Conservation (phyloP, 2,888 invertebrate species). For the Phyllotreta striolata region DNA sequence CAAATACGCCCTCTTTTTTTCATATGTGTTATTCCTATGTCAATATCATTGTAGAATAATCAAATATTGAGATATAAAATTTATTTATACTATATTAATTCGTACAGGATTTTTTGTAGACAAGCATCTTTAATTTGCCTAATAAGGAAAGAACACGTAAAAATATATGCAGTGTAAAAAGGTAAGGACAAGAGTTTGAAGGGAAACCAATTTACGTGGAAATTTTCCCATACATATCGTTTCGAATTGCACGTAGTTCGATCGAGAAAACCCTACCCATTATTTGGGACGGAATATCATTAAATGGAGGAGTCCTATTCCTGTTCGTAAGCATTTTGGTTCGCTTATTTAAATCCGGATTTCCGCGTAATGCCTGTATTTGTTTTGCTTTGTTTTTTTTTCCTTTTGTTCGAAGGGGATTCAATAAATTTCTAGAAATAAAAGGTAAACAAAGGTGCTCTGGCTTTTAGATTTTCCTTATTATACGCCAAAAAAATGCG, state of each 20-base stretch:
- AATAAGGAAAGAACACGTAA: too few species aligned
- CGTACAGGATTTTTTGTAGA: too few species aligned
- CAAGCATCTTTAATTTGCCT: too few species aligned
- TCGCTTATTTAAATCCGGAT: conserved; percentile 11
- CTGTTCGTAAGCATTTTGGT: conserved; percentile 2
- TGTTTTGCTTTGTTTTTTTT: conserved; percentile 6
- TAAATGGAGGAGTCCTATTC: background rate
- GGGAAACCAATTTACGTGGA: too few species aligned
- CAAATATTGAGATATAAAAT: too few species aligned
- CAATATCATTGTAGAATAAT: too few species aligned
- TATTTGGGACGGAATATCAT: background rate
- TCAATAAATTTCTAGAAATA: conserved; percentile 10
- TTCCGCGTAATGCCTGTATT: conserved; percentile 10
- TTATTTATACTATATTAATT: too few species aligned
- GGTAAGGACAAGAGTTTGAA: too few species aligned
- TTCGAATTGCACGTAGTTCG: background rate
- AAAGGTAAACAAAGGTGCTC: conserved; percentile 1
- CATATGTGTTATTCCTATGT: too few species aligned
- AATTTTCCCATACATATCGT: too few species aligned
- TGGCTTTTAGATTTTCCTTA: conserved; percentile 2
- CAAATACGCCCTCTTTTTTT: too few species aligned
- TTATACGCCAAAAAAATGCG: background rate
- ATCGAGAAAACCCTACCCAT: background rate
- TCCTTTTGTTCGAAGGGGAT: background rate
- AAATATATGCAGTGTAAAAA: too few species aligned